Evolutionary conservation across 2,797 vertebrate genomes (phyloP), one percentile per base, ranked within the genome.

Genomic region (Pseudocheirus occidentalis): DNA sequence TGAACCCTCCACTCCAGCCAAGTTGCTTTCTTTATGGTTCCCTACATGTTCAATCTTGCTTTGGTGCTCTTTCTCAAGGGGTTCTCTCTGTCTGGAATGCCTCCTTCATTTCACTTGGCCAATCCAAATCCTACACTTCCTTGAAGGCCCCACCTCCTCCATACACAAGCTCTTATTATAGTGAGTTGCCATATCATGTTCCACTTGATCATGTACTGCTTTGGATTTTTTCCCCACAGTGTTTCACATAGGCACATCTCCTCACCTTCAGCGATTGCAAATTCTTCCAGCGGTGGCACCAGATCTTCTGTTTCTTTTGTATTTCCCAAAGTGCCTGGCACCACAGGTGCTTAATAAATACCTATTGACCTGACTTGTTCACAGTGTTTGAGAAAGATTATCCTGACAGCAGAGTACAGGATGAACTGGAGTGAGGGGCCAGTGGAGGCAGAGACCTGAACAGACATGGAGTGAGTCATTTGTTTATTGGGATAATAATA

Each of bases 401-500:
- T 55, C 90, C 34, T 53, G 90, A 55, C 90, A 90, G 90, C 52
- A 90, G 52, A 90, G 53, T 90, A 55, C 50, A 90, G 90, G 13
- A 90, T 54, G 90, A 55, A 34, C 90, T 90, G 90, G 53, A 90
- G 90, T 90, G 90, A 55, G 90, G 90, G 54, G 90, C 50, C 28
- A 90, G 50, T 53, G 90, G 90, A 55, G 90, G 90, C 90, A 53
- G 90, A 90, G 53, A 31, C 50, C 90, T 90, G 50, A 90, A 55
- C 90, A 31, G 40, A 87, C 40, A 50, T 11, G 40, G 73, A 87
- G 73, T 87, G 73, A 87, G 40, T 87, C 73, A 87, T 87, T 87
- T 87, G 73, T 87, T 87, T 87, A 87, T 87, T 87, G 73, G 40
- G 40, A 46, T 87, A 87, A 87, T 87, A 87, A 87, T 87, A 87